Conservation (phyloP, 2,113 vertebrate genomes). For the Phodopus roborovskii region DNA sequence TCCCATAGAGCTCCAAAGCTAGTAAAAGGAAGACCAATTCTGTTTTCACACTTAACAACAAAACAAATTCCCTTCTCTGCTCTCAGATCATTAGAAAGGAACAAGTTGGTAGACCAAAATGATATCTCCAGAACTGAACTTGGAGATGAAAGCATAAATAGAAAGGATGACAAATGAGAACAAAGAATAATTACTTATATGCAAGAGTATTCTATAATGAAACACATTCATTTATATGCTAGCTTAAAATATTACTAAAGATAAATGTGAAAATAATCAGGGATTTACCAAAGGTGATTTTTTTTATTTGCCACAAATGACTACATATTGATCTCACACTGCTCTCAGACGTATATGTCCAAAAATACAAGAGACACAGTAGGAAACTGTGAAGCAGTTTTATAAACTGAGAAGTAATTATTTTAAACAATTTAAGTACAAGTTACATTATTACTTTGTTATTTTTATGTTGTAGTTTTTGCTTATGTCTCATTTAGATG, state of each 20-base stretch:
- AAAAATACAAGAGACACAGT: no score
- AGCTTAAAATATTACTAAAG: not conserved
- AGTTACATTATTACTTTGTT: not conserved
- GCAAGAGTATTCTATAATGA: not conserved
- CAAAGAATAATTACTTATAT: not conserved
- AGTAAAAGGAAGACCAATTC: accelerated
- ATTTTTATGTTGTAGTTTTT: not conserved
- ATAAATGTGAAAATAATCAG: not conserved
- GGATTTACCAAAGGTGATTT: not conserved
- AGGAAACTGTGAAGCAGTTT: not conserved
- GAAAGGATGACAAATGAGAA: not conserved
- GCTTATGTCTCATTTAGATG: not conserved
- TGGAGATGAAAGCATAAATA: not conserved
- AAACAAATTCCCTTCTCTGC: not conserved
- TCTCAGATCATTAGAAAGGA: not conserved
- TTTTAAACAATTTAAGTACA: not conserved
- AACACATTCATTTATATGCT: not conserved
- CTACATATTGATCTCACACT: not conserved
- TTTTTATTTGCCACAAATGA: not conserved
- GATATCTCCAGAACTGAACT: not conserved
- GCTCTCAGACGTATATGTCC: not conserved
- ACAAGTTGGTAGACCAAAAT: not conserved
- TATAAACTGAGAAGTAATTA: not conserved
- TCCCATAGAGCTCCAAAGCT: not conserved
- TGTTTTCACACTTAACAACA: not conserved